Evolutionary conservation across 1,140 invertebrate genomes (phyloP).

Genomic region (Oryzaephilus surinamensis): DNA sequence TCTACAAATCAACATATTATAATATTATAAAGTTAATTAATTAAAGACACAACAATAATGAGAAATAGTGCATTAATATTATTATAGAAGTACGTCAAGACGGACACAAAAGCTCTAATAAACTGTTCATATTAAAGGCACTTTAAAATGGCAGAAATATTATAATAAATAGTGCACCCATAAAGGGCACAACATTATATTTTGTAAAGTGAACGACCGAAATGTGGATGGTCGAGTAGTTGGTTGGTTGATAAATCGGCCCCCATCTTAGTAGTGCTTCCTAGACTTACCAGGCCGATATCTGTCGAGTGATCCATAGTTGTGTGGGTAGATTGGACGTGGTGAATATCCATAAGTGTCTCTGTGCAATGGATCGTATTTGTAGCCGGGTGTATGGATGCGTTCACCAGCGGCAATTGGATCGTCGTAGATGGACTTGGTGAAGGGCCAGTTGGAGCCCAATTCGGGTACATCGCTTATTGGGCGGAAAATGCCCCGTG

Average conservation of each 20-base stretch:
- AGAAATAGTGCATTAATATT: too few relatives aligned
- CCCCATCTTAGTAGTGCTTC: conserved; percentile 14
- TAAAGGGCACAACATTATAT: too few relatives aligned
- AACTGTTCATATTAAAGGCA: too few relatives aligned
- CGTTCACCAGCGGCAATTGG: conserved; percentile 66
- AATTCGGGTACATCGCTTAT: conserved; percentile 51
- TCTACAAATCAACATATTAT: too few relatives aligned
- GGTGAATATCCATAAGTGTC: conserved; percentile 82
- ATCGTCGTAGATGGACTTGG: conserved; percentile 77
- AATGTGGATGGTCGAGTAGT: too few relatives aligned
- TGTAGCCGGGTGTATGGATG: conserved; percentile 74
- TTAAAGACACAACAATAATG: too few relatives aligned
- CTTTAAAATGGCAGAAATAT: too few relatives aligned
- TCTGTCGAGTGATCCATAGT: conserved; percentile 65
- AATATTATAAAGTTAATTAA: too few relatives aligned
- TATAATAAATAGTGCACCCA: too few relatives aligned
- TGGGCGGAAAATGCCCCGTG: conserved; percentile 56
- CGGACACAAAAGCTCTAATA: too few relatives aligned
- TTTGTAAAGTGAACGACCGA: too few relatives aligned
- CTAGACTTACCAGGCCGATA: conserved; percentile 74
- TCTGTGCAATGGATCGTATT: conserved; percentile 76
- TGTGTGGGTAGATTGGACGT: conserved; percentile 72
- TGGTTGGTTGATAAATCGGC: conserved; percentile 9
- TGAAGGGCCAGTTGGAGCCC: conserved; percentile 54
- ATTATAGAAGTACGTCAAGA: too few relatives aligned